Evolutionary conservation across 1,140 invertebrate species (phyloP), one percentile per base, ranked within the genome.

Genomic region (Metaphire vulgaris): DNA sequence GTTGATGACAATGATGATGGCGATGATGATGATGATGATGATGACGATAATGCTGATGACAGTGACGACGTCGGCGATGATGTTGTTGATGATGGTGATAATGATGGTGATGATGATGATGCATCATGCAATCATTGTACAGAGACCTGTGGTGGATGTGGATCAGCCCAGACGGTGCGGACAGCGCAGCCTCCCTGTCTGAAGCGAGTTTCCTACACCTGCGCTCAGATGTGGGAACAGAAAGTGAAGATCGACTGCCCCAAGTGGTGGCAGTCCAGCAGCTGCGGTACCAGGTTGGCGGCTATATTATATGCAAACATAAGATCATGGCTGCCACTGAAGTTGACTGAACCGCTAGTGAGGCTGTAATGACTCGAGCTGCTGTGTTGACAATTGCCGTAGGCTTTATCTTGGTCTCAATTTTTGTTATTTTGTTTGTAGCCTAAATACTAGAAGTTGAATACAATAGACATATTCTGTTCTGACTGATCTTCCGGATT

Each of bases 241-340:
- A 78, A 74, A 67, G 56, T 71, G 15, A 75, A 71, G 68, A 72
- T 78, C 15, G 73, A 69, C 26, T 78, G 77, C 14, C 77, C 77
- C 1, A 56, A 74, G 56, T 78, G 77, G 77, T 78, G 77, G 77
- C 73, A 78, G 75, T 69, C 77, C 15, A 67, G 71, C 29, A 65
- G 68, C 21, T 78, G 77, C 56, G 77, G 77, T 28, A 30, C 33
- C 29, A 74, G 74, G 77, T 78, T 2, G 33, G 75, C 1, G 32
- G 32, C 21, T 74, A 30, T 14, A 56, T 30, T n/a, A n/a, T n/a
- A n/a, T n/a, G n/a, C n/a, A n/a, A n/a, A n/a, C n/a, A n/a, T n/a
- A n/a, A n/a, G n/a, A n/a, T n/a, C n/a, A n/a, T n/a, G n/a, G n/a
- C n/a, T n/a, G n/a, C n/a, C n/a, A n/a, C n/a, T n/a, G n/a, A n/a